Evolutionary conservation across 1,140 invertebrate species (phyloP).

Genomic region (Drosophila sp.): DNA sequence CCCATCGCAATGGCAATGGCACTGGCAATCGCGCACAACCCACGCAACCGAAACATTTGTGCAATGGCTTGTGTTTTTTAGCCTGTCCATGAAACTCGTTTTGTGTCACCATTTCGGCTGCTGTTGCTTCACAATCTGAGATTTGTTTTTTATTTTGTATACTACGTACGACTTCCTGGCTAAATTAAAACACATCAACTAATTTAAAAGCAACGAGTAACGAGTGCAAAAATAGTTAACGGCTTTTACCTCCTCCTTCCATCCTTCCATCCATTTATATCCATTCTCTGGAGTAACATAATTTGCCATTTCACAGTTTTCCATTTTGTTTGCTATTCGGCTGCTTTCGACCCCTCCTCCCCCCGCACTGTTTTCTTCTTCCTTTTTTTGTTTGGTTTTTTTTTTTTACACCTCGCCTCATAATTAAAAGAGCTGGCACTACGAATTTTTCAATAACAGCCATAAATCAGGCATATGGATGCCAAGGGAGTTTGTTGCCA

Average conservation of each 20-base stretch:
- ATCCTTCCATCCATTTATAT: conserved; percentile 1
- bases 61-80: conserved; percentile 60
- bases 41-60: conserved; percentile 24
- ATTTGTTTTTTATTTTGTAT: conserved; percentile 16
- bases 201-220: conserved; percentile 27
- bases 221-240: conserved; percentile 1
- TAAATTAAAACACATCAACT: conserved; percentile 64
- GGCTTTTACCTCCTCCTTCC: background rate
- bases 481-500: conserved; percentile 71
- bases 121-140: background rate
- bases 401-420: conserved; percentile 54
- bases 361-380: background rate
- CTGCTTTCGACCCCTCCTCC: background rate
- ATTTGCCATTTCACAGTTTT: conserved; percentile 44
- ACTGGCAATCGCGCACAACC: background rate
- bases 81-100: conserved; percentile 56
- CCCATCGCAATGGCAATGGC: background rate
- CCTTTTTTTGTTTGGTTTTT: conserved; percentile 13
- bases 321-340: conserved; percentile 40
- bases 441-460: conserved; percentile 82
- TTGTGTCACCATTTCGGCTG: conserved; percentile 25
- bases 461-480: conserved; percentile 82
- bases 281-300: conserved; percentile 45
- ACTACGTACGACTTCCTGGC: conserved; percentile 55
- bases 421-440: conserved; percentile 76